Conservation (phyloP, 2,113 vertebrate species). For the Rhinoptilus africanus region DNA sequence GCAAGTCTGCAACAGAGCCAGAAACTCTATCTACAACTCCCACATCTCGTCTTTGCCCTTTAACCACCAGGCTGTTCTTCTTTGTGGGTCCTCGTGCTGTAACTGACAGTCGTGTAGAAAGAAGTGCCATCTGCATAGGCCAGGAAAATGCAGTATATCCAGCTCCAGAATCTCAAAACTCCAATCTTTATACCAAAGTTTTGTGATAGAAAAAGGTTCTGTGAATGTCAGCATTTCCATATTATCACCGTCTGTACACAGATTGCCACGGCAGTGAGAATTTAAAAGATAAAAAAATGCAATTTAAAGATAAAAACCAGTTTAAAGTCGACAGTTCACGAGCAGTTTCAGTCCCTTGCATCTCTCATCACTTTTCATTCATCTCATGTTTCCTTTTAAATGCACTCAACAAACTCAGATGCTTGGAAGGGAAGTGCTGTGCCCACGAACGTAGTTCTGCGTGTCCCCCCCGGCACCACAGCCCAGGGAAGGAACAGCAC, state of each 20-base stretch:
- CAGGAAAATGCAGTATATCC: neutral
- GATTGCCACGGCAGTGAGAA: neutral
- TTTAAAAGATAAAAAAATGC: conserved; percentile 1
- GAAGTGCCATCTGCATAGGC: neutral
- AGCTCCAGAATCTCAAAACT: neutral
- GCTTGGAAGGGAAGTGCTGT: neutral
- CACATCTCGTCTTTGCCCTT: neutral
- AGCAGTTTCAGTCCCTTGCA: neutral
- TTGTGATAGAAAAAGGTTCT: conserved; percentile 28
- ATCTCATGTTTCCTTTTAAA: neutral
- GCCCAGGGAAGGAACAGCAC: neutral
- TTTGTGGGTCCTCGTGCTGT: neutral
- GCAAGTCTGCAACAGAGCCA: neutral
- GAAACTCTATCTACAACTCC: neutral
- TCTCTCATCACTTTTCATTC: conserved; percentile 5
- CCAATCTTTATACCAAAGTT: conserved; percentile 6
- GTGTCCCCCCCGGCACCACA: neutral
- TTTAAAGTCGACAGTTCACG: neutral
- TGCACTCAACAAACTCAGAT: neutral
- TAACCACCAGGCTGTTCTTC: neutral
- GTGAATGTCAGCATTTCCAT: conserved; percentile 50
- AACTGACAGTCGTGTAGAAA: neutral
- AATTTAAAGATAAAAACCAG: conserved; percentile 44
- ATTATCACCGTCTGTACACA: conserved; percentile 14
- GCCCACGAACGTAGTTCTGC: neutral